Evolutionary conservation across 1,140 invertebrate genomes (phyloP).

Genomic region (Rhagoletis pomonella): DNA sequence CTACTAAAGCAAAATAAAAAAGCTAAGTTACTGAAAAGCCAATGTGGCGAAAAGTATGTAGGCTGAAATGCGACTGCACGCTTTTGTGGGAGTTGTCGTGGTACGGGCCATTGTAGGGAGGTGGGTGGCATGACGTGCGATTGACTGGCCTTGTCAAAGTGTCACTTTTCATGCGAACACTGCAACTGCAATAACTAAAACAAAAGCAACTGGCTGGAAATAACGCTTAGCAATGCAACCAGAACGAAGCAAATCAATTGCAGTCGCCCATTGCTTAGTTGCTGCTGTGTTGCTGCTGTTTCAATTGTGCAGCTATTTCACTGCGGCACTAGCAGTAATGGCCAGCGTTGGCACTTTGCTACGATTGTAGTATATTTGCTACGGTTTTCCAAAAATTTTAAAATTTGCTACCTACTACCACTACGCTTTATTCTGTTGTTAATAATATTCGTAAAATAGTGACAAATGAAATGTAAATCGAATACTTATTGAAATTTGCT

Average conservation of each 20-base stretch:
- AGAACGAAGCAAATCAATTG: conserved; percentile 29
- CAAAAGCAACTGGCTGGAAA: not conserved
- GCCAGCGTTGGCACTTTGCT: no score
- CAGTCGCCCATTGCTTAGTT: conserved; percentile 15
- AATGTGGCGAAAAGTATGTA: not conserved
- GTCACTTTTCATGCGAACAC: conserved; percentile 47
- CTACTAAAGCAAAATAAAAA: no score
- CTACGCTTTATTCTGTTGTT: no score
- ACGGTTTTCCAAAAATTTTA: no score
- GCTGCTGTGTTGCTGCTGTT: conserved; percentile 14
- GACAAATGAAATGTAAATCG: no score
- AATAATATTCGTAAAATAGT: no score
- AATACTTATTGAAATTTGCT: no score
- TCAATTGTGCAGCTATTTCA: not conserved
- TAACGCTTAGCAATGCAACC: not conserved
- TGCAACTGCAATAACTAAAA: not conserved
- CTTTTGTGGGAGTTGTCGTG: not conserved
- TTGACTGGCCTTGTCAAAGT: conserved; percentile 41
- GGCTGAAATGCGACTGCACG: not conserved
- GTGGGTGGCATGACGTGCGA: conserved; percentile 21
- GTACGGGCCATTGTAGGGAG: not conserved
- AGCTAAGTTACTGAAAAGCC: not conserved
- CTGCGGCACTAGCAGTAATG: not conserved
- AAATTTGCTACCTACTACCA: no score
- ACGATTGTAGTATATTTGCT: no score